Evolutionary conservation across 1,140 invertebrate genomes (phyloP).

Genomic region (Neoseiulus cucumeris): DNA sequence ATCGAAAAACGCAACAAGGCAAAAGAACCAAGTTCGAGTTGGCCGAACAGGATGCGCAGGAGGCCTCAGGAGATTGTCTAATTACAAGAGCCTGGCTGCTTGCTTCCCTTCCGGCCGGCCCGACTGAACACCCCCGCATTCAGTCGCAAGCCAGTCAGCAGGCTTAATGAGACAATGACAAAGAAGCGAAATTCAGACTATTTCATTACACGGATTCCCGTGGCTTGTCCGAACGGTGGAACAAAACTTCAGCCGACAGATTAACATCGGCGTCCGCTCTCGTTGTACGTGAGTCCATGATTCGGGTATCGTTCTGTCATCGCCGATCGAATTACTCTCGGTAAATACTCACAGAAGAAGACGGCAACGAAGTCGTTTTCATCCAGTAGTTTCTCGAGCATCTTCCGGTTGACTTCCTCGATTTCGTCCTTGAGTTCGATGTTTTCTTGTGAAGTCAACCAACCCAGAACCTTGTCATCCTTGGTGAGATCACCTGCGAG

Average conservation of each 20-base stretch:
- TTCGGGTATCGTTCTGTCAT: background rate
- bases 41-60: too few relatives aligned
- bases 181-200: background rate
- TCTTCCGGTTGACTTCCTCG: slow-evolving; percentile 81
- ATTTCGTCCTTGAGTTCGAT: slow-evolving; percentile 92
- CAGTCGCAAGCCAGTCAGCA: too few relatives aligned
- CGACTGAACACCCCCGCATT: too few relatives aligned
- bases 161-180: slow-evolving; percentile 1
- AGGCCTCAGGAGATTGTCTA: too few relatives aligned
- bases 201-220: background rate
- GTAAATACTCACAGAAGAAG: slow-evolving; percentile 61
- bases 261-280: background rate
- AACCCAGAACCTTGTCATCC: slow-evolving; percentile 59
- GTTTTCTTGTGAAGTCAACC: slow-evolving; percentile 80
- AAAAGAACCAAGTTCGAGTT: too few relatives aligned
- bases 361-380: slow-evolving; percentile 87
- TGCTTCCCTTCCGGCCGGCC: too few relatives aligned
- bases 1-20: too few relatives aligned
- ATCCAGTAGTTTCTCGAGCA: slow-evolving; percentile 77
- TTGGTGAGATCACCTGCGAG: slow-evolving; percentile 51
- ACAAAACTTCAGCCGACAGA: background rate
- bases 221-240: too few relatives aligned
- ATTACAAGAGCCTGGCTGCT: too few relatives aligned
- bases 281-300: too few relatives aligned
- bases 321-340: background rate